Base-by-base conservation (phyloP, 2,797 vertebrate genomes). In the Falco cherrug region DNA sequence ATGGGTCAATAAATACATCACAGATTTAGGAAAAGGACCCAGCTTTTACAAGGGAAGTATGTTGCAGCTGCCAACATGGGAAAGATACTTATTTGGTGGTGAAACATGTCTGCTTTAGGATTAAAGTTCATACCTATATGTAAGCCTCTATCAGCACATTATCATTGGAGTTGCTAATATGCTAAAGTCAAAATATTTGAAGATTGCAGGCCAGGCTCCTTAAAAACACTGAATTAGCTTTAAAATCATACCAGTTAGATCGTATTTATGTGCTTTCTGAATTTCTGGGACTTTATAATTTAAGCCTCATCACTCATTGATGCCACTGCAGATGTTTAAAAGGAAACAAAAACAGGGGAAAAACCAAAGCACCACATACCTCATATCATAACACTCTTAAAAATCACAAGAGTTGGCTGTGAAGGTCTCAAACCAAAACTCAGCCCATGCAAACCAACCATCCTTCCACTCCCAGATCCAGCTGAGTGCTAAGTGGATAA, bases 281-380 rank as follows among this genome's bases (percentile, higher is more conserved):
- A 17, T 76, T 90, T 82, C 51, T 57, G 16, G 11, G 11, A 33
- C 25, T 67, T 90, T 60, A 29, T 10, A n/a, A 63, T 71, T 83
- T 77, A 78, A 74, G 15, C 6, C 16, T 82, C 60, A 48, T 43
- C 56, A 45, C 9, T 75, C 48, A 59, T 5, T 70, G 31, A 64
- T 41, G 54, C 13, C 5, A 2, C 37, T 75, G 24, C 15, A 90
- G 29, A 41, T 24, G 19, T 67, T 77, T 69, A 45, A 71, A 85
- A 41, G 9, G 5, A 7, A 39, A 43, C 28, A n/a, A 29, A 37
- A 33, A 1, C 6, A 3, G 1, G 1, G 3, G 17, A 77, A 70
- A 71, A 74, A 4, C 0, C 15, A 75, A 89, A 69, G 9, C 0
- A 1, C 28, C 2, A 0, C 31, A 88, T 5, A 69, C 8, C 6